Percentiles rank a stretch among this genome's conserved stretches.
Conservation (phyloP, 2,113 vertebrate species). For the Anser brachyrhynchus region DNA sequence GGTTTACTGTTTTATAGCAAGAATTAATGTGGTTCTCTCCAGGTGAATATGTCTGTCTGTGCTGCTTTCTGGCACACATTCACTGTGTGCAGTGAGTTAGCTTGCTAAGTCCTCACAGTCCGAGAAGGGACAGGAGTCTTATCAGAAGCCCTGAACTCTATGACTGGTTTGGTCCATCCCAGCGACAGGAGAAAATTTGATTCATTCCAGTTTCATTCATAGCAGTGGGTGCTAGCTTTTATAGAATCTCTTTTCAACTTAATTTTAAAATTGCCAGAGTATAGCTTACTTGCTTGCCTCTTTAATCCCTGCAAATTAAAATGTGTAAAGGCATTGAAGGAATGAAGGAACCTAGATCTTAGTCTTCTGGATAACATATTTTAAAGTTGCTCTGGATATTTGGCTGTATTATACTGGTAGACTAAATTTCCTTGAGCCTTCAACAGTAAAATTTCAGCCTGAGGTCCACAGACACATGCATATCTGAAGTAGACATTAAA, state of each 20-base stretch:
- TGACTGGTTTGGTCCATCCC: not conserved
- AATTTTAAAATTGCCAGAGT: not conserved
- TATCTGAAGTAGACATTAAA: not conserved
- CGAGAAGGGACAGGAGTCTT: not conserved
- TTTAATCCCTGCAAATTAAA: not conserved
- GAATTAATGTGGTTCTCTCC: not conserved
- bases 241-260: not conserved
- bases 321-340: not conserved
- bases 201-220: not conserved
- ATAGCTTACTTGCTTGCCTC: not conserved
- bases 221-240: not conserved
- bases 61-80: accelerated
- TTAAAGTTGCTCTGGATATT: not conserved
- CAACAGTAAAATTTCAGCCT: not conserved
- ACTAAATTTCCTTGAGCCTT: not conserved
- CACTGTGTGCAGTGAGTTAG: accelerated
- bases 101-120: not conserved
- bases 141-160: not conserved
- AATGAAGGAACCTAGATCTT: not conserved
- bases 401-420: not conserved
- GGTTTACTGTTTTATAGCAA: not conserved
- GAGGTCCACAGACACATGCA: not conserved
- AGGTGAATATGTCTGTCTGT: not conserved
- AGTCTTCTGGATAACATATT: not conserved
- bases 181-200: not conserved